A percentile compares a stretch with the other conserved stretches of the same genome.
Evolutionary conservation across 1,140 invertebrate genomes (phyloP).

Genomic region (Stenopsyche tienmushanensis): DNA sequence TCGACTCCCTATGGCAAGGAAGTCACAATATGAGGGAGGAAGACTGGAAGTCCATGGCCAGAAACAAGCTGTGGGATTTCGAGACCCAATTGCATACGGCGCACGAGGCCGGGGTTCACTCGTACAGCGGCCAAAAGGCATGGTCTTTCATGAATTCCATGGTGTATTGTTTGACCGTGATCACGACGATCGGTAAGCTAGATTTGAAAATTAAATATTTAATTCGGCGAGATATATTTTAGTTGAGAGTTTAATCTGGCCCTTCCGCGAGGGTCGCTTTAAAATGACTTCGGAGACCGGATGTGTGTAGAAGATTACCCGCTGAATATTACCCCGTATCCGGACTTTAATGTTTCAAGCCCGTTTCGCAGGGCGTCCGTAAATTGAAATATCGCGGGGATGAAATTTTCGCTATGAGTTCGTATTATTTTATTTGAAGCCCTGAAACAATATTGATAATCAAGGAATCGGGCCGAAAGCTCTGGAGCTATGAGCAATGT

Average conservation of each 20-base stretch:
- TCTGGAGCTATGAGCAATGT: too few relatives aligned
- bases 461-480: too few relatives aligned
- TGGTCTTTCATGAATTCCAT: constrained; percentile 94
- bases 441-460: too few relatives aligned
- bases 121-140: constrained; percentile 78
- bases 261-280: not conserved
- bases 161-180: constrained; percentile 87
- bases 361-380: too few relatives aligned
- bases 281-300: not conserved
- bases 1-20: constrained; percentile 75
- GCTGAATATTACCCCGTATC: too few relatives aligned
- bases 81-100: constrained; percentile 83
- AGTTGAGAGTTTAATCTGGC: not conserved
- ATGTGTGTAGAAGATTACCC: too few relatives aligned
- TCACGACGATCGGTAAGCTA: constrained; percentile 90
- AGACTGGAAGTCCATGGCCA: constrained; percentile 83
- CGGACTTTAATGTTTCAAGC: too few relatives aligned
- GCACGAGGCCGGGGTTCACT: constrained; percentile 76
- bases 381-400: too few relatives aligned
- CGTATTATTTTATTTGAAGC: too few relatives aligned
- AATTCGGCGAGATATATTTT: not conserved
- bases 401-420: too few relatives aligned
- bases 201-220: constrained; percentile 9
- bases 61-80: constrained; percentile 78
- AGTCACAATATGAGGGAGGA: constrained; percentile 81